Evolutionary conservation across 2,888 invertebrate genomes (phyloP).

Genomic region (Hypselothyrea guttata): DNA sequence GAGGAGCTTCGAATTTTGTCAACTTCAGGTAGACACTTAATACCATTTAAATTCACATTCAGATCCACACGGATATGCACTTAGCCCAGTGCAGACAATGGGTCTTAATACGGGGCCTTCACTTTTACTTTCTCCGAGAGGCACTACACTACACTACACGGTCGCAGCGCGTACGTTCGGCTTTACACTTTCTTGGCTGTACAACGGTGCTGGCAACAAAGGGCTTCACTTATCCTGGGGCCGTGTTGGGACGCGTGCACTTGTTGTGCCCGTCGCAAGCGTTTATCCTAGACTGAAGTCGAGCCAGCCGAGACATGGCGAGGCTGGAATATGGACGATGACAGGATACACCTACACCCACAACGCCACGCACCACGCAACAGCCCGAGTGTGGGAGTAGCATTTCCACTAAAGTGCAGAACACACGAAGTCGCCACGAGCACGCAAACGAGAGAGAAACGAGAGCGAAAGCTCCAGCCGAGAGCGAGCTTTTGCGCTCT

Average conservation of each 20-base stretch:
- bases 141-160: slow-evolving; percentile 44
- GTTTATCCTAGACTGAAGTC: slow-evolving; percentile 82
- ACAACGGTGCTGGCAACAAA: slow-evolving; percentile 12
- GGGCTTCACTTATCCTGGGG: slow-evolving; percentile 34
- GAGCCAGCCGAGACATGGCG: slow-evolving; percentile 57
- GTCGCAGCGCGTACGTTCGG: slow-evolving; percentile 25
- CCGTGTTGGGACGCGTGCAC: slow-evolving; percentile 79
- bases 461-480: slow-evolving; percentile 55
- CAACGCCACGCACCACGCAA: slow-evolving; percentile 25
- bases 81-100: neutral
- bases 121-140: slow-evolving; percentile 18
- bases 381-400: slow-evolving; percentile 51
- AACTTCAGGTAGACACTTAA: slow-evolving; percentile 7
- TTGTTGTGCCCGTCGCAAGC: slow-evolving; percentile 83
- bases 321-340: slow-evolving; percentile 76
- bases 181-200: slow-evolving; percentile 32
- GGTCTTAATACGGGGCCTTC: slow-evolving; percentile 21
- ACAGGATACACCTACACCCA: slow-evolving; percentile 55
- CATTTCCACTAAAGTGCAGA: slow-evolving; percentile 46
- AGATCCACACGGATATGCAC: slow-evolving; percentile 3
- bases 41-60: slow-evolving; percentile 9
- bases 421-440: slow-evolving; percentile 1
- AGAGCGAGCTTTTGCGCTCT: slow-evolving; percentile 55
- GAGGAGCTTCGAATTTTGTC: slow-evolving; percentile 7
- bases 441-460: slow-evolving; percentile 13